A percentile compares a stretch with the other conserved stretches of the same genome.
These are phyloP conservation scores for Globodera rostochiensis DNA, from an alignment of 1,140 invertebrate species.

Conservation along the genomic window DNA sequence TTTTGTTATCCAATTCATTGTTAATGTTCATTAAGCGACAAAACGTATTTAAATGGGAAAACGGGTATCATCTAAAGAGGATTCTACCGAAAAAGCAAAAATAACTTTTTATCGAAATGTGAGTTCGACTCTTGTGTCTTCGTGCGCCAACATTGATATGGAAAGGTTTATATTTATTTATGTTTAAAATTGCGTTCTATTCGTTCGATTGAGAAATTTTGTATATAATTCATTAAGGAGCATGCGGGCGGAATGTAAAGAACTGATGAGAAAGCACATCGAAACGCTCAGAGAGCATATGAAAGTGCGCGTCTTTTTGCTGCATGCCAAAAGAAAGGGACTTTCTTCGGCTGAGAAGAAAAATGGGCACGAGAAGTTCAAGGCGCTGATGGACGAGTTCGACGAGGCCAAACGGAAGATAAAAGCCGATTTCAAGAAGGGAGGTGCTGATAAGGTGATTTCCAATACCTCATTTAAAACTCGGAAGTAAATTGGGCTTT, in stretches of 20 bases:
- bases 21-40: neutral
- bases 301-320: neutral
- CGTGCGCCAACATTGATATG: neutral
- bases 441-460: neutral
- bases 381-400: slow-evolving; percentile 8
- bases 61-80: neutral
- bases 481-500: neutral
- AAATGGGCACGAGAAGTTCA: neutral
- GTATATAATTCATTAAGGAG: neutral
- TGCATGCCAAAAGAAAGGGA: neutral
- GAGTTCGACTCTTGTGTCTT: slow-evolving; percentile 2
- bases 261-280: neutral
- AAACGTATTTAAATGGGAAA: neutral
- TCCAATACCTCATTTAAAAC: neutral
- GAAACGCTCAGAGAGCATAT: slow-evolving; percentile 5
- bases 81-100: neutral
- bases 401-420: slow-evolving; percentile 2
- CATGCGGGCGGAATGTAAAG: neutral
- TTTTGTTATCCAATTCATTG: neutral
- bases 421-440: neutral
- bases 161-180: neutral
- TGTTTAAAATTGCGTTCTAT: neutral
- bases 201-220: neutral
- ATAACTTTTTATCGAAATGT: slow-evolving; percentile 27
- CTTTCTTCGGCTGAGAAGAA: neutral